Base-by-base conservation (phyloP, 2,888 invertebrate species). In the Drosophila kanekoi region DNA sequence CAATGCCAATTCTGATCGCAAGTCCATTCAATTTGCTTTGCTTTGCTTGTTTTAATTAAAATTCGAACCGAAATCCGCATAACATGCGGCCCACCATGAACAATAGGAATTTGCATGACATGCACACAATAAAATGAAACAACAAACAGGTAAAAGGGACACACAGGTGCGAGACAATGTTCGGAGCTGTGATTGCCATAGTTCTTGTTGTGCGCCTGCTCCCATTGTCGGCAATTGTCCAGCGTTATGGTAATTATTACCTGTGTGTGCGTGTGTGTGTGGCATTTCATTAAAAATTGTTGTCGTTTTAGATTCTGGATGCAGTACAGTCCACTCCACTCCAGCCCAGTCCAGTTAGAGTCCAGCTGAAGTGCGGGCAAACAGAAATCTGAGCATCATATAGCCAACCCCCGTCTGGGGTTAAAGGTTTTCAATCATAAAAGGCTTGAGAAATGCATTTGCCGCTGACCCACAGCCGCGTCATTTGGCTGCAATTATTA, bases 401-500 rank as follows among this genome's bases (percentile, higher is more conserved):
- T n/a, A n/a, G n/a, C 23, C 77, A 71, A 57, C 56, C 61, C 53
- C 54, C 58, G 54, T 67, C 43, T 32, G 38, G 53, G 49, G 40
- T 33, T 43, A 56, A 49, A 48, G 56, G 65, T 58, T 70, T 56
- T 53, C 62, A 53, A 65, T 64, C 48, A 56, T 57, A 54, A 83
- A 79, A 83, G 80, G 80, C 80, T 80, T 80, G 79, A 72, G 54
- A 49, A 41, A 48, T 23, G 23, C 23, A 20, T 4, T 20, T 20
- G 20, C 20, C 20, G 20, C 20, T 54, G 73, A 66, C 60, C 76
- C 64, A 63, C 16, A 63, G 40, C 56, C 61, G 87, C 87, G 82
- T 87, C 86, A 86, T 87, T 89, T 87, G 86, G 86, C 64, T 73
- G 88, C 88, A 89, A 89, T 87, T 86, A 89, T 87, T n/a, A n/a